phyloP scores from a whole-genome alignment of 1,140 invertebrate species.

The Leptestheria dahalacensis region DNA sequence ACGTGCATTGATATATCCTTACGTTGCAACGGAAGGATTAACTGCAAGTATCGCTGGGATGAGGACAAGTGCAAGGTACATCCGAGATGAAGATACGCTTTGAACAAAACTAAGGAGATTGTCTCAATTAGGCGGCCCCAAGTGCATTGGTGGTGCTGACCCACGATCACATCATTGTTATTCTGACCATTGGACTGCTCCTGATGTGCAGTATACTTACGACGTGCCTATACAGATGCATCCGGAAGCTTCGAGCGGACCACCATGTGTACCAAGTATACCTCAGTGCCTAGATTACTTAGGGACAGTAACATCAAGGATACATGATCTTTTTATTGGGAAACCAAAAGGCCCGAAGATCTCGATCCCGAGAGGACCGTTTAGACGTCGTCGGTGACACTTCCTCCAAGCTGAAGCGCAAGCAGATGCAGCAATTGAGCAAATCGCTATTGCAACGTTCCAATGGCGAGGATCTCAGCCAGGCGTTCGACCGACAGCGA shows the following conservation, averaged over 20 bases:
- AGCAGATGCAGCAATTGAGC: neutral
- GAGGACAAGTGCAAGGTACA: conserved; percentile 43
- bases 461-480: neutral
- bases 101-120: neutral
- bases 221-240: conserved; percentile 68
- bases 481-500: neutral
- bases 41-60: conserved; percentile 71
- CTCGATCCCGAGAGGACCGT: conserved; percentile 16
- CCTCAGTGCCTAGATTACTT: neutral
- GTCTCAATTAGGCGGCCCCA: conserved; percentile 14
- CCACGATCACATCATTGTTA: conserved; percentile 63
- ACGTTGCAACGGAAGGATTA: conserved; percentile 53
- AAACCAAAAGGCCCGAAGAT: conserved; percentile 11
- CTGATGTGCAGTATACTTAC: conserved; percentile 74
- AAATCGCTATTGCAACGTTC: conserved; percentile 2
- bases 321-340: no score
- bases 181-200: conserved; percentile 71
- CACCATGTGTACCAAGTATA: conserved; percentile 36
- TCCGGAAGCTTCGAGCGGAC: conserved; percentile 64
- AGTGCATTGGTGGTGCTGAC: conserved; percentile 19
- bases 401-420: neutral
- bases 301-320: no score
- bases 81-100: neutral
- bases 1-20: conserved; percentile 56
- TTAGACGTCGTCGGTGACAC: conserved; percentile 12